A percentile compares a stretch with the other conserved stretches of the same genome.
Conservation (phyloP, 2,113 vertebrate genomes). For the Noturus placidus region DNA sequence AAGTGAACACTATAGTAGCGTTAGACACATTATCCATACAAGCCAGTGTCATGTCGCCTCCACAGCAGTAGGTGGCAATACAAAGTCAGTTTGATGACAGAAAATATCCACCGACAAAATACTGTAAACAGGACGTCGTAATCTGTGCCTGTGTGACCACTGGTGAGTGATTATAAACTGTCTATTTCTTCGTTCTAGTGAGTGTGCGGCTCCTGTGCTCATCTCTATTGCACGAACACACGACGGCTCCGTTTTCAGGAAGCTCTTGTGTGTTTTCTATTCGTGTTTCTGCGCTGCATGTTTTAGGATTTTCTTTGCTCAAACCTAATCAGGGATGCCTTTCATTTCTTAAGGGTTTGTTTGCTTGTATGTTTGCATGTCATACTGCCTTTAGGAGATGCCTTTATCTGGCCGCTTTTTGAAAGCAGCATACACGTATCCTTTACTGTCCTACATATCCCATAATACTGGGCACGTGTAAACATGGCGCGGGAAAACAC, state of each 20-base stretch:
- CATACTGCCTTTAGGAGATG: too few relatives aligned
- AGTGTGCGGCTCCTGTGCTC: neutral
- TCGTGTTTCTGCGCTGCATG: neutral
- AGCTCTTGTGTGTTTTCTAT: neutral
- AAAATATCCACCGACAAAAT: neutral
- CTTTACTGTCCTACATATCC: neutral
- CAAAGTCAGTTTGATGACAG: neutral
- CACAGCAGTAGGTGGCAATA: slow-evolving; percentile 18
- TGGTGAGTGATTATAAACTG: neutral
- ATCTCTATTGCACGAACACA: neutral
- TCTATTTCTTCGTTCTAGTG: neutral
- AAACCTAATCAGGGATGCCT: neutral
- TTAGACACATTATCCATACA: too few relatives aligned
- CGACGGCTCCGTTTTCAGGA: neutral
- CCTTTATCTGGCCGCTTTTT: neutral
- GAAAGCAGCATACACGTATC: neutral
- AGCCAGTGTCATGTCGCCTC: slow-evolving; percentile 6
- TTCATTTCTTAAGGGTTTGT: neutral
- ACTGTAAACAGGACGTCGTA: neutral
- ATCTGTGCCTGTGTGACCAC: neutral
- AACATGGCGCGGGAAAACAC: neutral
- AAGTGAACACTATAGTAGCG: neutral
- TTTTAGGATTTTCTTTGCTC: neutral
- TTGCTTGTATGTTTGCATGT: neutral
- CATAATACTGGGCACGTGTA: neutral